Evolutionary conservation across 2,888 invertebrate genomes (phyloP).

Genomic region (Limnephilus marmoratus): DNA sequence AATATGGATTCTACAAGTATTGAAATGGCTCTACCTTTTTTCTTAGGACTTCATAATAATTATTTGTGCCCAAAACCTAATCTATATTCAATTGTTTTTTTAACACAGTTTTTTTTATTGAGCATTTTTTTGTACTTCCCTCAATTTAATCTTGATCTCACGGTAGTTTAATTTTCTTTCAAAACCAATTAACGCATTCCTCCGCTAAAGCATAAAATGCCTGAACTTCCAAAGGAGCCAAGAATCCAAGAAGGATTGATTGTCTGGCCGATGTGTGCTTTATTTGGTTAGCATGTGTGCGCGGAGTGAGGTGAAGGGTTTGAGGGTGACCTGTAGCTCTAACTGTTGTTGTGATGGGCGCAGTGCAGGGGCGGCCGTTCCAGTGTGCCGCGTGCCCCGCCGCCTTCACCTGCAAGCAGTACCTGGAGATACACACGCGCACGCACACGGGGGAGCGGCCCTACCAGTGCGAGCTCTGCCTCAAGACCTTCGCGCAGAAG

Average conservation of each 20-base stretch:
- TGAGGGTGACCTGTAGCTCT: slow-evolving; percentile 66
- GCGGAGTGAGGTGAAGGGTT: slow-evolving; percentile 9
- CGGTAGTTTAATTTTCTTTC: slow-evolving; percentile 11
- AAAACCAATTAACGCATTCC: slow-evolving; percentile 44
- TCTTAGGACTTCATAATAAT: background rate
- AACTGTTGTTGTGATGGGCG: slow-evolving; percentile 75
- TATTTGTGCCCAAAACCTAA: slow-evolving; percentile 7
- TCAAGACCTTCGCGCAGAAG: slow-evolving; percentile 89
- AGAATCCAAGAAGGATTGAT: background rate
- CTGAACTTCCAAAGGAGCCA: background rate
- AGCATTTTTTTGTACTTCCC: slow-evolving; percentile 12
- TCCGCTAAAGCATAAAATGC: background rate
- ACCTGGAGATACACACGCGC: slow-evolving; percentile 81
- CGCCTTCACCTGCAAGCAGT: slow-evolving; percentile 79
- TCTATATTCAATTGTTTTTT: background rate
- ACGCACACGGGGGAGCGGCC: slow-evolving; percentile 79
- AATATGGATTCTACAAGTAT: slow-evolving; percentile 5
- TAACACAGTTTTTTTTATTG: background rate
- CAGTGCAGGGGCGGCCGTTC: slow-evolving; percentile 79
- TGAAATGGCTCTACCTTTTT: slow-evolving; percentile 29
- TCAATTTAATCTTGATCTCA: slow-evolving; percentile 15
- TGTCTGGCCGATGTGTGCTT: background rate
- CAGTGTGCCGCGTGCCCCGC: slow-evolving; percentile 80
- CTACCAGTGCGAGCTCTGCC: slow-evolving; percentile 85
- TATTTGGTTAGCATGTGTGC: slow-evolving; percentile 37